phyloP scores from a whole-genome alignment of 2,113 vertebrate genomes.

The Tilapia sparmanii region DNA sequence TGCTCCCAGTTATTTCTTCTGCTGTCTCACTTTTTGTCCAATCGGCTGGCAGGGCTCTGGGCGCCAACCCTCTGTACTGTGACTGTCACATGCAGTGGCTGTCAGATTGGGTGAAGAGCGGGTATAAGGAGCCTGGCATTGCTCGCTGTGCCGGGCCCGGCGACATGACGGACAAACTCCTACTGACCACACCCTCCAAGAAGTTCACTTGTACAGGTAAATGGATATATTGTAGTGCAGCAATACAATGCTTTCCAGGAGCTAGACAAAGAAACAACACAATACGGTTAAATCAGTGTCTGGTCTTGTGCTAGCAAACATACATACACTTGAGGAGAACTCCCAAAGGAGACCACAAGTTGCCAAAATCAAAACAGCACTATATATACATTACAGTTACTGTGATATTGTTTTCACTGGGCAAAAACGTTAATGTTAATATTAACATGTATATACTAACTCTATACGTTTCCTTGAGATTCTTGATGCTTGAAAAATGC shows the following conservation, averaged over 20 bases:
- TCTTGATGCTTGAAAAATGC: constrained; percentile 6
- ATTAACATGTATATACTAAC: background rate
- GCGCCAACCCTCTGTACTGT: constrained; percentile 94
- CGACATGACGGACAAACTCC: constrained; percentile 95
- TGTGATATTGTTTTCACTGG: background rate
- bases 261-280: background rate
- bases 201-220: constrained; percentile 97
- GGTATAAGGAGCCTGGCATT: constrained; percentile 97
- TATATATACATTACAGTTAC: background rate
- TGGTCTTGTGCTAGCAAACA: background rate
- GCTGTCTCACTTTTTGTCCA: background rate
- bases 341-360: constrained; percentile 37
- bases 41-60: constrained; percentile 81
- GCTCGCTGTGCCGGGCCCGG: constrained; percentile 91
- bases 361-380: background rate
- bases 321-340: background rate
- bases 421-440: background rate
- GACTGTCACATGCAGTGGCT: constrained; percentile 99
- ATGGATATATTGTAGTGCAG: background rate
- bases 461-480: background rate
- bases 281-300: background rate
- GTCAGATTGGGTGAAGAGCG: constrained; percentile 97
- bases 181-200: constrained; percentile 96
- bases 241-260: background rate
- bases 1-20: background rate